phyloP scores from a whole-genome alignment of 2,888 invertebrate genomes.

The Dendrolimus houi region DNA sequence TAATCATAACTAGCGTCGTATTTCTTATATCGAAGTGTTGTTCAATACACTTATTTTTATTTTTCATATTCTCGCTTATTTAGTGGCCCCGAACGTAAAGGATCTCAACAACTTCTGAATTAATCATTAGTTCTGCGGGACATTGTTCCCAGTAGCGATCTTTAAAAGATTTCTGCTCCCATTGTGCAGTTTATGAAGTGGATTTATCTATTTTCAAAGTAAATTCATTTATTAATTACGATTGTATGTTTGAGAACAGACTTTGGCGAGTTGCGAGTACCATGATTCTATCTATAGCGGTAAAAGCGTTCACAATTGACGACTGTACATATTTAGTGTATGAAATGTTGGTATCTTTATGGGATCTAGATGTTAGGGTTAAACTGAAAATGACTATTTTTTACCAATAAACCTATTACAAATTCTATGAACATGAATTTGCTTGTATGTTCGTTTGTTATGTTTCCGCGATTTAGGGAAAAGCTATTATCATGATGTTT shows the following conservation, averaged over 20 bases:
- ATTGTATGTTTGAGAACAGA: neutral
- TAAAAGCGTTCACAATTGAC: neutral
- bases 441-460: too few species aligned
- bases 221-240: constrained; percentile 41
- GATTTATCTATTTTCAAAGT: constrained; percentile 54
- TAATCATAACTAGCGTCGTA: too few species aligned
- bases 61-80: constrained; percentile 15
- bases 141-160: constrained; percentile 53
- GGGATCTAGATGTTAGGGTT: too few species aligned
- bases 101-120: constrained; percentile 63
- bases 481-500: too few species aligned
- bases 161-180: constrained; percentile 44
- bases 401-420: too few species aligned
- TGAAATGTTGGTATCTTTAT: too few species aligned
- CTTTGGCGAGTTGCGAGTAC: neutral
- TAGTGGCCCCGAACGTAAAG: constrained; percentile 36
- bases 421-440: too few species aligned
- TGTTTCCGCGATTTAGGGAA: too few species aligned
- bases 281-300: constrained; percentile 12
- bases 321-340: too few species aligned
- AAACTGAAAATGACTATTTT: too few species aligned
- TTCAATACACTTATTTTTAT: neutral
- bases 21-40: too few species aligned
- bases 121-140: constrained; percentile 65
- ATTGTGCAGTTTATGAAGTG: constrained; percentile 42